phyloP scores from a whole-genome alignment of 1,140 invertebrate genomes.

The Littorina saxatilis region DNA sequence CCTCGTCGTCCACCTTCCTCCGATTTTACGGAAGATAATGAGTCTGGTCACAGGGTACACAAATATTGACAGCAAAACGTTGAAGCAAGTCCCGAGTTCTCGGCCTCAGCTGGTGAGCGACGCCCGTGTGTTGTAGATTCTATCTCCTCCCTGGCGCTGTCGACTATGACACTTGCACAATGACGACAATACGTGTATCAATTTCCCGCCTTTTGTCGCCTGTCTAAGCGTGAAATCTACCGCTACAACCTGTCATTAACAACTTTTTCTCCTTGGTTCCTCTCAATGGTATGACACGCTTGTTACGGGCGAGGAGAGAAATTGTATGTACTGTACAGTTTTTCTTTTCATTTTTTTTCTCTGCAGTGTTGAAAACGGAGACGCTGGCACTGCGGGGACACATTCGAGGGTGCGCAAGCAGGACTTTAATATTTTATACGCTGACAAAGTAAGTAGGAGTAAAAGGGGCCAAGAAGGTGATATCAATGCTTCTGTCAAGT shows the following conservation, averaged over 20 bases:
- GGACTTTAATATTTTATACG: background rate
- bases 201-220: background rate
- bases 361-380: background rate
- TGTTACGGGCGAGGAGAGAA: background rate
- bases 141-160: background rate
- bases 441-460: background rate
- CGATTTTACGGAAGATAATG: background rate
- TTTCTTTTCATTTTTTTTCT: background rate
- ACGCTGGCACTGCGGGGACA: background rate
- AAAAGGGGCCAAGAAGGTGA: background rate
- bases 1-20: background rate
- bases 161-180: constrained; percentile 29
- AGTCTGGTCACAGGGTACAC: background rate
- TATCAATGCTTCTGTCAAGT: background rate
- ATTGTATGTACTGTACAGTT: background rate
- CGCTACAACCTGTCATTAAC: constrained; percentile 24
- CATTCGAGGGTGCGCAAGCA: background rate
- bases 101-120: too few species aligned
- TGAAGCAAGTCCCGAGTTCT: background rate
- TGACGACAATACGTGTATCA: constrained; percentile 19
- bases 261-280: background rate
- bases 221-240: constrained; percentile 2
- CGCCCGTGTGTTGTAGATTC: background rate
- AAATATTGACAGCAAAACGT: constrained; percentile 11
- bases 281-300: background rate